Evolutionary conservation across 2,888 invertebrate species (phyloP), one percentile per base, ranked within the genome.

Genomic region (Anorthoa munda): DNA sequence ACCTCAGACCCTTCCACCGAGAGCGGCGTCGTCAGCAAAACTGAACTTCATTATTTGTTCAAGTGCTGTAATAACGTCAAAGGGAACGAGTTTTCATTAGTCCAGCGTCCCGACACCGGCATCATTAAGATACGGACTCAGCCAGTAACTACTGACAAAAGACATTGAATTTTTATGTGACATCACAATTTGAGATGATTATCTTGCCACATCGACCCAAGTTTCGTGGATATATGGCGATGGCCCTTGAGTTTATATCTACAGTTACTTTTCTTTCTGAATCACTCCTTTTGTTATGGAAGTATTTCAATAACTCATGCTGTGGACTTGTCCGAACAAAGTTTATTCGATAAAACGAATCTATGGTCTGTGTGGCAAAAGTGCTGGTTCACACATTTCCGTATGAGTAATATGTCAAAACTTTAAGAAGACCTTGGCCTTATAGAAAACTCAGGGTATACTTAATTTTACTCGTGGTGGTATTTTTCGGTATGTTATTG

Each of bases 11-110:
- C 74, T 75, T 65, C 68, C 67, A 73, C 55, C 56, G 72, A 63
- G 55, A 39, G 53, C 58, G 50, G 74, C 72, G 60, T 71, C 65
- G 66, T 79, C 65, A 75, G 79, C 76, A 66, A 69, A 75, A 75
- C 51, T 65, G 81, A 73, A 83, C 79, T 80, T 77, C 72, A 85
- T 87, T 82, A 87, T 87, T 88, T 84, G 84, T 79, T 69, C 75
- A 82, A 81, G 78, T 82, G 67, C 82, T 85, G 73, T 79, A 81
- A 85, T 85, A 81, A 82, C 75, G 74, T 78, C 77, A 70, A 68
- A 77, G 79, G 70, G 85, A 88, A 89, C 77, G 84, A 86, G 76
- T 88, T 87, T 86, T 84, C 88, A 85, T 88, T 81, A 85, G 77
- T 77, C 81, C 68, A 77, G 63, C 70, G 75, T 58, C 39, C 72